phyloP scores from a whole-genome alignment of 2,797 vertebrate genomes.

The Lagodon rhomboides region DNA sequence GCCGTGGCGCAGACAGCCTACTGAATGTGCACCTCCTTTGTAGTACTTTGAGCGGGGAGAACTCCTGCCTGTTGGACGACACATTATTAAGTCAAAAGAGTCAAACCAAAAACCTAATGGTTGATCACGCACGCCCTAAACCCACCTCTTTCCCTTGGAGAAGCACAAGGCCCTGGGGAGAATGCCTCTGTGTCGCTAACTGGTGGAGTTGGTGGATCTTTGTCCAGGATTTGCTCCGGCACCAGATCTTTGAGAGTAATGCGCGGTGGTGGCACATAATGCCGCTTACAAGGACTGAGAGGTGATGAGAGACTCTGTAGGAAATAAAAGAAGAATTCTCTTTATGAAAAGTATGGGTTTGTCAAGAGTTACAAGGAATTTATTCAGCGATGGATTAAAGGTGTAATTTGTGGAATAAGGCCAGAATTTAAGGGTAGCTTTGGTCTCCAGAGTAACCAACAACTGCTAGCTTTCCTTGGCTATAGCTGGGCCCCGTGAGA shows the following conservation, averaged over 20 bases:
- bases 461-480: too few relatives aligned
- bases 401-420: too few relatives aligned
- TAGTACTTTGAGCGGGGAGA: constrained; percentile 59
- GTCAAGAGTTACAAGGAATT: too few relatives aligned
- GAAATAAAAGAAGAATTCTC: constrained; percentile 5
- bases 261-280: constrained; percentile 68
- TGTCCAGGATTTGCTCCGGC: constrained; percentile 76
- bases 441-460: too few relatives aligned
- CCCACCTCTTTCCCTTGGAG: constrained; percentile 68
- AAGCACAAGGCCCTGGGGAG: constrained; percentile 56
- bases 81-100: background rate
- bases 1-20: constrained; percentile 82
- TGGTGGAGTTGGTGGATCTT: constrained; percentile 71
- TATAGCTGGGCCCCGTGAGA: too few relatives aligned
- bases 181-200: constrained; percentile 58
- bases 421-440: too few relatives aligned
- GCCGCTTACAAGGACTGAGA: constrained; percentile 70
- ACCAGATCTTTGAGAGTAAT: constrained; percentile 76
- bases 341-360: background rate
- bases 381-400: too few relatives aligned
- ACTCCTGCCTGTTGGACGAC: constrained; percentile 61
- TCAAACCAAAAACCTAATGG: background rate
- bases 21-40: constrained; percentile 53
- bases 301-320: constrained; percentile 77
- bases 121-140: background rate